Evolutionary conservation across 1,140 invertebrate species (phyloP).

Genomic region (Acromyrmex charruanus): DNA sequence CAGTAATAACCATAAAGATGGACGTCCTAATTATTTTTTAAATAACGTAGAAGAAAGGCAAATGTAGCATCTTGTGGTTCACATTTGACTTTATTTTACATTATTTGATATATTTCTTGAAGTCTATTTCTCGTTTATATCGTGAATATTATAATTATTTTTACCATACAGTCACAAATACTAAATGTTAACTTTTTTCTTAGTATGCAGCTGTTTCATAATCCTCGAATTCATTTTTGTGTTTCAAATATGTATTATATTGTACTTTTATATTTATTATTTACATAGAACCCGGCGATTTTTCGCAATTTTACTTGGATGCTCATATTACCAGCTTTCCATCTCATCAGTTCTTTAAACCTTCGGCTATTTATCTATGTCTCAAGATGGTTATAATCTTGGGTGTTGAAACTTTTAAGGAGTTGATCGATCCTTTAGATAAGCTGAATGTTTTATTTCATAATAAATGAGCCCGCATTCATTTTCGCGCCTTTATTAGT

Average conservation of each 20-base stretch:
- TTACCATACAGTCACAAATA: no score
- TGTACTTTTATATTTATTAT: background rate
- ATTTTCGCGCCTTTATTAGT: constrained; percentile 14
- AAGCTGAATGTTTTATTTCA: constrained; percentile 6
- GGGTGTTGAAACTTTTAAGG: background rate
- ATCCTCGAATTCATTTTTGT: background rate
- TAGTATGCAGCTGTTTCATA: no score
- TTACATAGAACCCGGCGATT: background rate
- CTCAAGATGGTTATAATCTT: background rate
- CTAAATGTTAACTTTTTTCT: no score
- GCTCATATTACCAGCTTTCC: background rate
- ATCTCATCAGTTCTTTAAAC: background rate
- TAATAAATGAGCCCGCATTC: constrained; percentile 15
- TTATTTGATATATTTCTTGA: no score
- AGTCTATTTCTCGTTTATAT: no score
- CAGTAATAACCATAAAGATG: no score
- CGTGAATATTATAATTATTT: no score
- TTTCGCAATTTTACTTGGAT: background rate
- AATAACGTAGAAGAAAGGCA: no score
- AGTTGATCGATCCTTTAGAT: constrained; percentile 2
- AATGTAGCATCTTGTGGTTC: no score
- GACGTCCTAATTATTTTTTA: no score
- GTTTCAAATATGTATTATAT: background rate
- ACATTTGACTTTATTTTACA: no score
- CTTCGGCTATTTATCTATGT: background rate